Evolutionary conservation across 1,140 invertebrate species (phyloP).

Genomic region (Pissodes strobi): DNA sequence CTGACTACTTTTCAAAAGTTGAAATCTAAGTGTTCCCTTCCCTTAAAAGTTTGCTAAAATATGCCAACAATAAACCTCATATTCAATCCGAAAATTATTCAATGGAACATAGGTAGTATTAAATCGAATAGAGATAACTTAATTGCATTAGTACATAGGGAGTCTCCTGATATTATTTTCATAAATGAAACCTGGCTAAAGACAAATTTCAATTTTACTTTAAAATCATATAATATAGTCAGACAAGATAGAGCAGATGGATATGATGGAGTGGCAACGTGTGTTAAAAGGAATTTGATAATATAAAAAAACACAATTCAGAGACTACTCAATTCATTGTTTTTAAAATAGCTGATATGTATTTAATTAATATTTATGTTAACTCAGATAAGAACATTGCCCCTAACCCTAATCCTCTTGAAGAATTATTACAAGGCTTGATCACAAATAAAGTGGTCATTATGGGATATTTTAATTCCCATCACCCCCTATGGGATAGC

Average conservation of each 20-base stretch:
- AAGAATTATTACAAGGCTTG: neutral
- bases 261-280: conserved; percentile 24
- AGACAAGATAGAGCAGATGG: conserved; percentile 29
- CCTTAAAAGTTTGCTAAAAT: no score
- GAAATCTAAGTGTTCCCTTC: no score
- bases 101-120: conserved; percentile 23
- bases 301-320: neutral
- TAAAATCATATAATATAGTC: conserved; percentile 17
- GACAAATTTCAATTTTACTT: conserved; percentile 1
- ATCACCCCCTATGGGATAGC: conserved; percentile 15
- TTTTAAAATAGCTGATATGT: conserved; percentile 1
- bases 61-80: no score
- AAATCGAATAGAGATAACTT: conserved; percentile 13
- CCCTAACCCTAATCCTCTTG: neutral
- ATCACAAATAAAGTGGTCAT: neutral
- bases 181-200: conserved; percentile 34
- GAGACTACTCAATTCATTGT: conserved; percentile 7
- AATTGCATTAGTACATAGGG: conserved; percentile 14
- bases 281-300: conserved; percentile 14
- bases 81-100: conserved; percentile 13
- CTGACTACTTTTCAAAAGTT: no score
- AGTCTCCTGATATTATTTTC: conserved; percentile 18
- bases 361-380: conserved; percentile 11
- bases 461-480: conserved; percentile 22
- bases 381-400: neutral